Evolutionary conservation across 2,888 invertebrate species (phyloP), one percentile per base, ranked within the genome.

Genomic region (Lasioglossum figueresi): DNA sequence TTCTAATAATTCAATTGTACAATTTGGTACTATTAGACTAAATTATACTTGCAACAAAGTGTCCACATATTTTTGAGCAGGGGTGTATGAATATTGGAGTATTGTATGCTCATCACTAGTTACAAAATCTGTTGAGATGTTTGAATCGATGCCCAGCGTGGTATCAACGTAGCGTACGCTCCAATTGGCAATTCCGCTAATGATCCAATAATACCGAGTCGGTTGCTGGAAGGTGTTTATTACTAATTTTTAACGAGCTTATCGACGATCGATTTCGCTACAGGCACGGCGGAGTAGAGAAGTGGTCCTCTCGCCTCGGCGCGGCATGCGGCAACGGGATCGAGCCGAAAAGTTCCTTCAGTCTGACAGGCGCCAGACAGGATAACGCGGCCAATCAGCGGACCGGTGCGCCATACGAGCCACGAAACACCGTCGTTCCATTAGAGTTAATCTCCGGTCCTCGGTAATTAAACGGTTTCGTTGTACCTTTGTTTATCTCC

Each of bases 381-480:
- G 87, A 88, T 88, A 88, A 87, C 87, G 80, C 74, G 83, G 83
- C 89, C 85, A 89, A 89, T 89, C 87, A 89, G 84, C 45, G 86
- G 70, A 48, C 77, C 75, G 80, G 45, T 66, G 68, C 79, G 77
- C 83, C 83, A 83, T 80, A 79, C 79, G 84, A 77, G 79, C 81
- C 79, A 89, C 82, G 89, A 91, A 93, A 92, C 92, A 93, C 89
- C 91, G 88, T 90, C 93, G 91, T 92, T 93, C 94, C 94, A 94
- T 94, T 94, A 94, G 93, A 91, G 92, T 92, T 94, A 94, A 94
- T 94, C 93, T 93, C 88, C 83, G 90, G 86, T 85, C 87, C 85
- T 82, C 85, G 90, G 93, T 93, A 94, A 94, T 94, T 94, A 94
- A 94, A 94, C 93, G 92, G 91, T 94, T 93, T 89, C 92, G 91